Percentiles rank a stretch among this genome's conserved stretches.
These are phyloP conservation scores for Sminthopsis crassicaudata DNA, from an alignment of 2,113 vertebrate genomes.

Conservation along the genomic window DNA sequence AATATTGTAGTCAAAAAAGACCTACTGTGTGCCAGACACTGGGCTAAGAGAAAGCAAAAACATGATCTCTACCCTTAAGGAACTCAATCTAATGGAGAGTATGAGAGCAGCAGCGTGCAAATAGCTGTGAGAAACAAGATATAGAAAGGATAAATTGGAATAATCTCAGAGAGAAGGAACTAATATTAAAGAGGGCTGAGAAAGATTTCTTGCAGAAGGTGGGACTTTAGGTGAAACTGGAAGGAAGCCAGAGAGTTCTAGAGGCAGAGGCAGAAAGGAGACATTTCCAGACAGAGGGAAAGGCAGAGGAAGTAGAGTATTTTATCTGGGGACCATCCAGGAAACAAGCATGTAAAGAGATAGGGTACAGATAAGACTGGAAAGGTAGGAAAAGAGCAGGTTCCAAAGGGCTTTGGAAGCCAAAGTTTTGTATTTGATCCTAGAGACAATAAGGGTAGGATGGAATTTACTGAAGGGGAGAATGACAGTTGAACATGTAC, in stretches of 20 bases:
- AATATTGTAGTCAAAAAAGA: too few relatives aligned
- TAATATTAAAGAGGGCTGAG: not conserved
- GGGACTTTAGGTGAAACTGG: not conserved
- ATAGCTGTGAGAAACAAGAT: not conserved
- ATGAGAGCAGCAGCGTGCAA: not conserved
- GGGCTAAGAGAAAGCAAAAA: not conserved
- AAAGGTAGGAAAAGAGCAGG: not conserved
- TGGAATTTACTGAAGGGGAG: not conserved
- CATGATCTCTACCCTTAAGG: not conserved
- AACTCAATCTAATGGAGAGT: not conserved
- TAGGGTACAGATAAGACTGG: not conserved
- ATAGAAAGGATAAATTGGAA: not conserved
- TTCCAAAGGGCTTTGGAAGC: not conserved
- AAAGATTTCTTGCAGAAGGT: not conserved
- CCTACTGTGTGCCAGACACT: not conserved
- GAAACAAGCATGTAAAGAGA: not conserved
- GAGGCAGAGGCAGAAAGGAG: not conserved
- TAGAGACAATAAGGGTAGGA: not conserved
- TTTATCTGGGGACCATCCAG: not conserved
- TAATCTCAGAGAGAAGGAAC: not conserved
- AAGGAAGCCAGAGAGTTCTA: not conserved
- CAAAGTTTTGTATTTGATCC: not conserved
- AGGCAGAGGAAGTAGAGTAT: not conserved
- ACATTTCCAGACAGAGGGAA: not conserved
- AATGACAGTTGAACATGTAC: not conserved